Evolutionary conservation across 2,888 invertebrate genomes (phyloP), one percentile per base, ranked within the genome.

Genomic region (Conistra vaccinii): DNA sequence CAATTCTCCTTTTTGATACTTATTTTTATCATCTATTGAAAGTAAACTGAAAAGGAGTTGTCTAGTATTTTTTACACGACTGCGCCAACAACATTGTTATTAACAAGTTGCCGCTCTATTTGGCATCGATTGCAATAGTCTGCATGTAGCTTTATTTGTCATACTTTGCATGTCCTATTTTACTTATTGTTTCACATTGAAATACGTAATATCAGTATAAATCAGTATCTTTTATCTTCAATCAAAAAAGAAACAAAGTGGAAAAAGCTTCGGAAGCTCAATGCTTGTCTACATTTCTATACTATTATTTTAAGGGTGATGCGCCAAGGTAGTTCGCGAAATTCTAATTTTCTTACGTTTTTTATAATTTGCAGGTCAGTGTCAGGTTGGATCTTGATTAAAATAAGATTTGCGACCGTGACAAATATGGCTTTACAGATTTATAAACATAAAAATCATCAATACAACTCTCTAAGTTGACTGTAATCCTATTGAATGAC

Each of bases 51-150:
- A 74, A 81, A 75, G 23, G n/a, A n/a, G 61, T 61, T 42, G 60
- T 61, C 17, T 57, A 29, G 4, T 12, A 63, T 32, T 58, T 66
- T 48, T 70, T 67, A 29, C 45, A 26, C 5, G 51, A 58, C 39
- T 58, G 14, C 2, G 39, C 20, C 23, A 48, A n/a, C 61, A 45
- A 20, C 39, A 26, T 17, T 61, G 58, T 35, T 58, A 55, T n/a
- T 48, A 3, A 65, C 32, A 32, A n/a, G n/a, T 58, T 58, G 3
- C 12, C 78, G 72, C 78, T 83, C 80, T 57, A 68, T 78, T 83
- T 51, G 42, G 17, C 29, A 68, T 68, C 12, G 2, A 45, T 71
- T 65, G 12, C 67, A 63, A 45, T 12, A 10, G 26, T 14, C 29
- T 58, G 17, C 10, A 14, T 81, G 35, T 63, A 63, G 51, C 23